Conservation (phyloP, 2,888 invertebrate genomes). For the Caradrina clavipalpis region DNA sequence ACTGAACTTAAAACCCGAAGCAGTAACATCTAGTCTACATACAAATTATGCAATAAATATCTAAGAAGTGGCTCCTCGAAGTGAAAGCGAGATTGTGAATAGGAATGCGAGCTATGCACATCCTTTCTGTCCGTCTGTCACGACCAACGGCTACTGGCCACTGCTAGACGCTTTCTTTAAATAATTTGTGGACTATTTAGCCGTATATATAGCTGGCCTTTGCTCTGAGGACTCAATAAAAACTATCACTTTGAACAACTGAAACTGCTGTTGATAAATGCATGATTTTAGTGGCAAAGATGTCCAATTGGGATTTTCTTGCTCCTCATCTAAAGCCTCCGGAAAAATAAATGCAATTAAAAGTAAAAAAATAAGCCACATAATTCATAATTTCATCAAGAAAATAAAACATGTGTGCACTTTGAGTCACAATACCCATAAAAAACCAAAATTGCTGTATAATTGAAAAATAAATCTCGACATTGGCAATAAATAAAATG, state of each 20-base stretch:
- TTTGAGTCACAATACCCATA: conserved; percentile 53
- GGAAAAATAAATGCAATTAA: conserved; percentile 39
- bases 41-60: conserved; percentile 71
- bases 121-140: conserved; percentile 69
- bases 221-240: neutral
- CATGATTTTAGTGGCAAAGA: neutral
- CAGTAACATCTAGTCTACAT: conserved; percentile 54
- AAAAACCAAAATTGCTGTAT: conserved; percentile 57
- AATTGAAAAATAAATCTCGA: conserved; percentile 64
- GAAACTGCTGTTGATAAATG: neutral
- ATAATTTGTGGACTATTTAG: conserved; percentile 29
- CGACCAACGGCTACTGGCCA: conserved; percentile 50
- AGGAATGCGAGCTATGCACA: conserved; percentile 70
- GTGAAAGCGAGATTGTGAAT: conserved; percentile 68
- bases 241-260: neutral
- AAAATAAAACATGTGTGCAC: conserved; percentile 35
- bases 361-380: conserved; percentile 31
- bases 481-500: conserved; percentile 50
- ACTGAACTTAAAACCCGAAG: conserved; percentile 35
- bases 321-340: neutral
- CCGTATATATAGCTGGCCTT: neutral
- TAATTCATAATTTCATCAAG: conserved; percentile 29
- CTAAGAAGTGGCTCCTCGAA: conserved; percentile 60
- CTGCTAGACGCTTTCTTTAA: conserved; percentile 50
- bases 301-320: neutral